Base-by-base conservation (phyloP, 2,888 invertebrate species). In the Ectemnius lituratus region DNA sequence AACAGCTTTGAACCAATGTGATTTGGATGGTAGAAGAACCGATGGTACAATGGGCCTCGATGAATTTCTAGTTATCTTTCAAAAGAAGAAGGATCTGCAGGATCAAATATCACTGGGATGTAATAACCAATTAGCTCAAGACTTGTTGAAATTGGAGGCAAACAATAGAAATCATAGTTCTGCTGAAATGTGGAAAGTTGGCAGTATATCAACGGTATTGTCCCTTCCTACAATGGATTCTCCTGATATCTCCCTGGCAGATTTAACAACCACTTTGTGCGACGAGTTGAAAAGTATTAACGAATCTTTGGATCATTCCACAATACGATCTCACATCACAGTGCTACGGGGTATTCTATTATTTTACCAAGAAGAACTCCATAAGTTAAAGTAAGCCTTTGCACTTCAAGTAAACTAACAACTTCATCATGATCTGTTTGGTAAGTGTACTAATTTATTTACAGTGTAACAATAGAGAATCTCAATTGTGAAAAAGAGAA, bases 401-500 rank as follows among this genome's bases (percentile, higher is more conserved):
- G 88, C 52, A 37, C 14, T 14, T 52, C 5, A 14, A 52, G 0
- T 11, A 11, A 28, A 13, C 4, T 60, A 13, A 28, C 5, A 23
- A 8, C 0, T 37, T 28, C 60, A 14, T 6, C 27, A 14, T 1
- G 20, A 14, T n/a, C 14, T 0, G 16, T 62, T 72, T n/a, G 62
- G 6, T 49, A 16, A 60, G 28, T 46, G 16, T 49, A 52, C 5
- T 18, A 66, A 23, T 58, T 49, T 58, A 52, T n/a, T 62, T 68
- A 18, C 27, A 93, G 93, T 80, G 89, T 91, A 57, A 83, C 90
- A 13, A 86, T 94, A 84, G 95, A 95, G 70, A 95, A 95, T 82
- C 91, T 95, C 83, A 92, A 93, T 62, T 94, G 94, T 45, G 98
- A 98, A 89, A 94, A 96, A 67, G 95, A 96, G 82, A 97, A 97